Evolutionary conservation across 2,113 vertebrate genomes (phyloP).

Genomic region (Cynocephalus volans): DNA sequence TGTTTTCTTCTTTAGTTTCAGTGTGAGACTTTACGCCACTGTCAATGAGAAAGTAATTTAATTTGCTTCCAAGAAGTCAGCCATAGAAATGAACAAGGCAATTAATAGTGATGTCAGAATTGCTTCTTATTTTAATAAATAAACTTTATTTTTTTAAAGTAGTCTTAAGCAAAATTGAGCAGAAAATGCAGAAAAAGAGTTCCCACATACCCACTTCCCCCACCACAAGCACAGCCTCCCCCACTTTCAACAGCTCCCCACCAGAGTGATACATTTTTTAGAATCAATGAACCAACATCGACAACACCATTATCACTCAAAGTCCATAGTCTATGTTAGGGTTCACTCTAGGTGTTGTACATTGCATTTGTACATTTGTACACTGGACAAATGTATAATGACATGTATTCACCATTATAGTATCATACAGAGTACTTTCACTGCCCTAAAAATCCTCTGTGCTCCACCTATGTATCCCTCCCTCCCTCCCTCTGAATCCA

Average conservation of each 20-base stretch:
- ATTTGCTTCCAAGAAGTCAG: background rate
- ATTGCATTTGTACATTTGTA: background rate
- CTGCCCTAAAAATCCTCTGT: background rate
- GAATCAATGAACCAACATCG: background rate
- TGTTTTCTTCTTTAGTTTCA: background rate
- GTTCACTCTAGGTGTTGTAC: background rate
- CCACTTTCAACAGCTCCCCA: too few relatives aligned
- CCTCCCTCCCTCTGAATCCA: rapidly evolving
- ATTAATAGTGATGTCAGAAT: background rate
- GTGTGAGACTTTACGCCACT: background rate
- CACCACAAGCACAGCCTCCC: background rate
- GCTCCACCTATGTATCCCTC: background rate
- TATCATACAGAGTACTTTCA: background rate
- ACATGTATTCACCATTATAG: background rate
- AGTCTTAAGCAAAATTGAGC: background rate
- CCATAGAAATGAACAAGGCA: background rate
- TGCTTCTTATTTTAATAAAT: background rate
- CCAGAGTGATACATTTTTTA: background rate
- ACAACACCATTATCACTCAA: background rate
- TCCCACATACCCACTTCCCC: background rate
- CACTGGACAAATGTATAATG: background rate
- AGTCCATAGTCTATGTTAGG: background rate
- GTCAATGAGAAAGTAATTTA: background rate
- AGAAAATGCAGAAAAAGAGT: background rate
- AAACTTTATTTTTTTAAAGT: background rate